These are phyloP conservation scores for Archips crataeganus DNA, from an alignment of 2,888 invertebrate species.

Conservation along the genomic window DNA sequence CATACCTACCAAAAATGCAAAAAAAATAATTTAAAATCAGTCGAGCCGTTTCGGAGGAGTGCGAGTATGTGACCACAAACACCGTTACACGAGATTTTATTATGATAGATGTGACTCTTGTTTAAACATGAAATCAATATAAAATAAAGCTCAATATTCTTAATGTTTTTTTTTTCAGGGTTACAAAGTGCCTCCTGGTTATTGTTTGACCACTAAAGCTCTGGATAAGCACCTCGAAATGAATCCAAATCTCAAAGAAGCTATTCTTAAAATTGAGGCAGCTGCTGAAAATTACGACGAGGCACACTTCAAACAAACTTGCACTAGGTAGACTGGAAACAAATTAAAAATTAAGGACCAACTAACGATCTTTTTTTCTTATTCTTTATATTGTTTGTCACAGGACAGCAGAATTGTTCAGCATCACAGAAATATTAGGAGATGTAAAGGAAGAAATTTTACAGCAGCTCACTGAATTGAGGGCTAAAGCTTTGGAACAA, in stretches of 20 bases:
- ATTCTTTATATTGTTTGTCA: slow-evolving; percentile 44
- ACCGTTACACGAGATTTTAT: no score
- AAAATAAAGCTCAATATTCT: background rate
- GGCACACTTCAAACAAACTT: slow-evolving; percentile 79
- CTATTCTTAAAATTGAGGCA: slow-evolving; percentile 81
- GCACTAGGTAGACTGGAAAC: slow-evolving; percentile 62
- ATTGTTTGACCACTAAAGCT: slow-evolving; percentile 88
- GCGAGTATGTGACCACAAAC: no score
- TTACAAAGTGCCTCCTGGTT: slow-evolving; percentile 89
- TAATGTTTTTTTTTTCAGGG: slow-evolving; percentile 59
- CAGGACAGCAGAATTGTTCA: slow-evolving; percentile 78
- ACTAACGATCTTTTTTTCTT: no score
- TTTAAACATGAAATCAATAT: no score
- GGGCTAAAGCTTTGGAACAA: slow-evolving; percentile 58
- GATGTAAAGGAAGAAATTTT: slow-evolving; percentile 71
- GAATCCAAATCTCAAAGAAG: slow-evolving; percentile 72
- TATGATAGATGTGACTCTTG: no score
- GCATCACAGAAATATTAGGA: slow-evolving; percentile 65
- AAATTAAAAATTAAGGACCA: no score
- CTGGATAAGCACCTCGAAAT: slow-evolving; percentile 85
- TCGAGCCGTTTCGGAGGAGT: no score
- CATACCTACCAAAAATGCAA: no score
- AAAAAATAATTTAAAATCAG: no score
- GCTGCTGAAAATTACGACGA: slow-evolving; percentile 76
- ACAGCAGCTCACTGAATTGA: slow-evolving; percentile 60